Conservation (phyloP, 1,140 invertebrate species). For the Anagrus nilaparvatae region DNA sequence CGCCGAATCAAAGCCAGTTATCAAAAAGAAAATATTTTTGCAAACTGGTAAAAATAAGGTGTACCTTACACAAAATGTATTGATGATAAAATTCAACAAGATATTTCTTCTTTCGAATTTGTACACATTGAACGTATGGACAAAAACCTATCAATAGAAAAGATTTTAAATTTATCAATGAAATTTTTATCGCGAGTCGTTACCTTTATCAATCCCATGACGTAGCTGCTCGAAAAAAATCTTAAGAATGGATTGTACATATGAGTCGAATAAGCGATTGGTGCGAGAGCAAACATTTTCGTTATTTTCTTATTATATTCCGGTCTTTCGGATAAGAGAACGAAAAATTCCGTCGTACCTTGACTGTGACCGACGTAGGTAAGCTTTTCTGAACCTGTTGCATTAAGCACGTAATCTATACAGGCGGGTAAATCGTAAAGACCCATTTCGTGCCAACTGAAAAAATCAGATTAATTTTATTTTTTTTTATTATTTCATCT, state of each 20-base stretch:
- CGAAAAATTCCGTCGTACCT: slow-evolving; percentile 49
- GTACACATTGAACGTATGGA: slow-evolving; percentile 8
- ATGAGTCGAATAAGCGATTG: slow-evolving; percentile 34
- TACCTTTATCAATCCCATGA: no score
- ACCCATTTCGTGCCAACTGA: slow-evolving; percentile 40
- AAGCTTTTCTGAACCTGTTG: slow-evolving; percentile 41
- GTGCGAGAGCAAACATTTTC: slow-evolving; percentile 43
- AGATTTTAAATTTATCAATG: no score
- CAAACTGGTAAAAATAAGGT: slow-evolving; percentile 42
- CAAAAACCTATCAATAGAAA: slow-evolving; percentile 1
- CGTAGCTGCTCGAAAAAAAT: slow-evolving; percentile 6
- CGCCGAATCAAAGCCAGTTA: slow-evolving; percentile 42
- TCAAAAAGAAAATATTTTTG: slow-evolving; percentile 46
- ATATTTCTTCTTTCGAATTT: slow-evolving; percentile 1
- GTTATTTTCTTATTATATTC: slow-evolving; percentile 46
- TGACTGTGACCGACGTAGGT: slow-evolving; percentile 55
- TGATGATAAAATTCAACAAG: background rate
- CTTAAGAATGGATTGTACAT: slow-evolving; percentile 11
- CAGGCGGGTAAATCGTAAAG: slow-evolving; percentile 18
- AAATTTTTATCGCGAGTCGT: no score
- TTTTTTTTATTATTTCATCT: background rate
- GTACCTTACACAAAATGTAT: background rate
- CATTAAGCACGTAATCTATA: slow-evolving; percentile 32
- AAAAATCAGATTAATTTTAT: background rate
- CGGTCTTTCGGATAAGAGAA: slow-evolving; percentile 38